Base-by-base conservation (phyloP, 2,888 invertebrate genomes). In the Villa cingulata region DNA sequence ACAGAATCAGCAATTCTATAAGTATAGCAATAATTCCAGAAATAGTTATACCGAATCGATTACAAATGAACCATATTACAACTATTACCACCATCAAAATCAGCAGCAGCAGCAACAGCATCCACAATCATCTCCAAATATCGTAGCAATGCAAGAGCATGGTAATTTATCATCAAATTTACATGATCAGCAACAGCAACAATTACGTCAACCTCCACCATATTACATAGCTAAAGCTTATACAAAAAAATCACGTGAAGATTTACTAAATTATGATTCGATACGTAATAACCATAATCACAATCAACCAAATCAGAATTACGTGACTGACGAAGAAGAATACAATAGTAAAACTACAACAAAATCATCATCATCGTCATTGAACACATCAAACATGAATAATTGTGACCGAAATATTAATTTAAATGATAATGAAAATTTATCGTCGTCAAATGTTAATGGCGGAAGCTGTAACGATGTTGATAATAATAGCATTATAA, bases 201-300 rank as follows among this genome's bases (percentile, higher is more conserved):
- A 47, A 40, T 43, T 49, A 18, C 43, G 44, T 17, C 72, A 78
- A 58, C 87, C 87, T 16, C 87, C 87, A 2, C 87, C 87, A 1
- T 88, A 87, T 69, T 85, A 87, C 59, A 83, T 87, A 59, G 87
- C 86, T 27, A 85, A 86, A 20, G 82, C 80, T 4, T 86, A 81
- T 61, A 86, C 87, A 15, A 86, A 85, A 72, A 85, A 86, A 48
- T 64, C 65, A 7, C 58, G 59, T 1, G 62, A 66, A 45, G 68
- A 68, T 56, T 57, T 68, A 20, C 58, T 63, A 2, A 61, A 61
- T 9, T 68, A 65, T 49, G 67, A 67, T 51, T 60, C 62, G 6
- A 55, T 64, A 54, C 57, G 65, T 4, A 63, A 60, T 54, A 61
- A 64, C 12, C 29, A 14, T 32, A n/a, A n/a, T n/a, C n/a, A n/a